Percentiles rank a stretch among this genome's conserved stretches.
These are phyloP conservation scores for Hydraecia micacea DNA, from an alignment of 2,888 invertebrate genomes.

Conservation along the genomic window DNA sequence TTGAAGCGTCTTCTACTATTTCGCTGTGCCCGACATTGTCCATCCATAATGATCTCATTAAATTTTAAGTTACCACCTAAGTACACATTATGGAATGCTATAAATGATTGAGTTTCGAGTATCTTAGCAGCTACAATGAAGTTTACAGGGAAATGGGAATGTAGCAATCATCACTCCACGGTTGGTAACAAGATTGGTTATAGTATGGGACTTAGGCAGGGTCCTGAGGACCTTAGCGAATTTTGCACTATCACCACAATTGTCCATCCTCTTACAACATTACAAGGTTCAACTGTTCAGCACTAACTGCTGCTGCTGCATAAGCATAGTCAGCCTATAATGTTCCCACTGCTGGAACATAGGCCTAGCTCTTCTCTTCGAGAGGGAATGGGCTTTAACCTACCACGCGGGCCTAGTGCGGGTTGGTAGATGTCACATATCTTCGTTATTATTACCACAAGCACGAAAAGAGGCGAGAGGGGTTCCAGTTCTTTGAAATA, in stretches of 20 bases:
- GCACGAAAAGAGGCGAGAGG: not conserved
- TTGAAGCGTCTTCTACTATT: no score
- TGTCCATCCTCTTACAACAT: no score
- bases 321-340: no score
- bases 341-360: not conserved
- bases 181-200: not conserved
- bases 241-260: not conserved
- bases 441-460: not conserved
- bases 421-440: not conserved
- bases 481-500: not conserved
- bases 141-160: not conserved
- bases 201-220: not conserved
- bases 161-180: not conserved
- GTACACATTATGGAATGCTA: no score
- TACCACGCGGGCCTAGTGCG: no score
- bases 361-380: not conserved
- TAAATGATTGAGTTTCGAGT: no score
- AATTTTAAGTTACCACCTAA: no score
- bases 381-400: not conserved
- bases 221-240: not conserved
- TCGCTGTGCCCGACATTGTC: no score
- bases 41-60: no score
- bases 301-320: no score
- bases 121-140: not conserved
- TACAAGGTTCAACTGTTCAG: no score